Base-by-base conservation (phyloP, 1,140 invertebrate species). In the Andricus grossulariae region DNA sequence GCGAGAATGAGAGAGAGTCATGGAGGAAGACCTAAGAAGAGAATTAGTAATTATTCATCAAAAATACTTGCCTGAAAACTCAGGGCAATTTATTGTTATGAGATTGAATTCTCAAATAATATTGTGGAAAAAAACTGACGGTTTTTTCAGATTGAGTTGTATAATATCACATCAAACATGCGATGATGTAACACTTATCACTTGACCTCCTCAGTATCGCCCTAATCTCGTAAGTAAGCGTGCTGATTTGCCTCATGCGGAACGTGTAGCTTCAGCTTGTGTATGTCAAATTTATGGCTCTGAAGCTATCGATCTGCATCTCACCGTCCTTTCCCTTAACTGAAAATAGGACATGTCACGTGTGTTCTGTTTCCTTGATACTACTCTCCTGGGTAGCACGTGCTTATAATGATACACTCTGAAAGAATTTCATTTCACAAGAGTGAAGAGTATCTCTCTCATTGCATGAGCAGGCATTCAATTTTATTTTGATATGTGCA, bases 331-430 rank as follows among this genome's bases (percentile, higher is more conserved):
- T 66, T 32, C 15, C 60, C 21, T 66, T 66, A 66, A 66, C 32
- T 45, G 60, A 66, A 66, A 66, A 66, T 66, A 66, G 60, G 60
- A 66, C 60, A 66, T 45, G 60, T 45, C 60, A 66, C 60, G 60
- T 66, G 60, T 39, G 60, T 66, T 66, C 39, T 66, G 60, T 66
- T 66, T 45, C 60, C 32, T 66, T 66, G 32, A 66, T 66, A 66
- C 25, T 66, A 66, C 60, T 66, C 32, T 66, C 60, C 39, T 66
- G 60, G 60, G 60, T 66, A 66, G 10, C 60, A 66, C 60, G 60
- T 66, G 60, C 15, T 66, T 32, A 66, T 66, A 66, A 66, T 66
- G 32, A 66, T 45, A n/a, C 25, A 16, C 60, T 45, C 16, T 66
- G 32, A 32, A 39, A 21, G 19, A 39, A 66, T 39, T 32, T 66